These are phyloP conservation scores for Iselma pallidipennis DNA, from an alignment of 2,888 invertebrate species.

Conservation along the genomic window DNA sequence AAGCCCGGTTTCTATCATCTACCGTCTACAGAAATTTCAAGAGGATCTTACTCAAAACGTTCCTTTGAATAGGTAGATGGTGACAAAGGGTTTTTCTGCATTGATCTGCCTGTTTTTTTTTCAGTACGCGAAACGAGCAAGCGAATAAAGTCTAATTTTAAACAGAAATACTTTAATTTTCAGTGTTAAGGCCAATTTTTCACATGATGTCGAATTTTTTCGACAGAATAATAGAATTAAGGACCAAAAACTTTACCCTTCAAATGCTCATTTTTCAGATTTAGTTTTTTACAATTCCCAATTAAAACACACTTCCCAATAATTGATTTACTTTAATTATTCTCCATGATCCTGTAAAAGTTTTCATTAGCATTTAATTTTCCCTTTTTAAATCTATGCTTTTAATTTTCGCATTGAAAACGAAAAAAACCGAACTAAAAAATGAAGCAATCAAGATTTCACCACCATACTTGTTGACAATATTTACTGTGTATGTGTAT, in stretches of 20 bases:
- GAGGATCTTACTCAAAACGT: not conserved
- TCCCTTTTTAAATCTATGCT: not conserved
- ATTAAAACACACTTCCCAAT: not conserved
- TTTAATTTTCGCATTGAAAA: not conserved
- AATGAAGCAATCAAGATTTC: not conserved
- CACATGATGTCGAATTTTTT: too few species aligned
- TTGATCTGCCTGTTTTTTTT: too few species aligned
- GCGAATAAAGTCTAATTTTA: too few species aligned
- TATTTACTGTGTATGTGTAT: too few species aligned
- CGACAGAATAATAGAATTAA: too few species aligned
- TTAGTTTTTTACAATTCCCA: not conserved
- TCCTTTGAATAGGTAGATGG: not conserved
- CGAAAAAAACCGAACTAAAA: not conserved
- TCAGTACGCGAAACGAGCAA: too few species aligned
- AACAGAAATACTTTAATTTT: too few species aligned
- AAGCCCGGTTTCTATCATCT: slow-evolving; percentile 5
- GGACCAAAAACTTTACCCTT: too few species aligned
- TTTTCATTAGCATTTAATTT: not conserved
- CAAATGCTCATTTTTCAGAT: not conserved
- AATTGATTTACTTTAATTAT: not conserved
- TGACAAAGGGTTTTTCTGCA: not conserved
- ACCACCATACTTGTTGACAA: not conserved
- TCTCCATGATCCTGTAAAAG: not conserved
- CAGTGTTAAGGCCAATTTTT: too few species aligned
- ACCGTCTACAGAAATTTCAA: slow-evolving; percentile 8